phyloP scores from a whole-genome alignment of 35 echinoderm and acorn worm species.

The Ophiothrix spiculata region DNA sequence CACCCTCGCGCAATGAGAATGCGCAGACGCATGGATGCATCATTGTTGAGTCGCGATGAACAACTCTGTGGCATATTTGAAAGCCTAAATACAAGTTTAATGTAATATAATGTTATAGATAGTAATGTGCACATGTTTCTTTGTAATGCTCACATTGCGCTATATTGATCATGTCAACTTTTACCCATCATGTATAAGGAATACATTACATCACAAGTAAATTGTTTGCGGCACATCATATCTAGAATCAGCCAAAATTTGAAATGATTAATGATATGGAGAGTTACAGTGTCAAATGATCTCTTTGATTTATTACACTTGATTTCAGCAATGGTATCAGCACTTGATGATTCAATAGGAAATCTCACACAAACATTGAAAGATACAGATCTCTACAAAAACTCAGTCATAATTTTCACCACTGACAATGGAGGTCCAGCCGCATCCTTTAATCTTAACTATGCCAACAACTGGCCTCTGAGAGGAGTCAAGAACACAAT shows the following conservation, averaged over 20 bases:
- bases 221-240: background rate
- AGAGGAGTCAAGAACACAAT: constrained; percentile 69
- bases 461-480: constrained; percentile 84
- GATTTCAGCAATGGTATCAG: constrained; percentile 80
- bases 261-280: background rate
- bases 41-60: no score
- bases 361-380: constrained; percentile 78
- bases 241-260: background rate
- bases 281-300: background rate
- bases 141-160: no score
- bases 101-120: no score
- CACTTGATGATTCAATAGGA: constrained; percentile 84
- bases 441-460: constrained; percentile 70
- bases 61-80: no score
- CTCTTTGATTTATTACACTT: background rate
- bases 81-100: no score
- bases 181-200: background rate
- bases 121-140: no score
- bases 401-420: constrained; percentile 87
- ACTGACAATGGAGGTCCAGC: constrained; percentile 93
- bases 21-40: no score
- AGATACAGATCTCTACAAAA: constrained; percentile 65
- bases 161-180: background rate
- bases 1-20: no score
- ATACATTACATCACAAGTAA: background rate